These are phyloP conservation scores for Trissolcus japonicus DNA, from an alignment of 2,888 invertebrate genomes.

Conservation along the genomic window DNA sequence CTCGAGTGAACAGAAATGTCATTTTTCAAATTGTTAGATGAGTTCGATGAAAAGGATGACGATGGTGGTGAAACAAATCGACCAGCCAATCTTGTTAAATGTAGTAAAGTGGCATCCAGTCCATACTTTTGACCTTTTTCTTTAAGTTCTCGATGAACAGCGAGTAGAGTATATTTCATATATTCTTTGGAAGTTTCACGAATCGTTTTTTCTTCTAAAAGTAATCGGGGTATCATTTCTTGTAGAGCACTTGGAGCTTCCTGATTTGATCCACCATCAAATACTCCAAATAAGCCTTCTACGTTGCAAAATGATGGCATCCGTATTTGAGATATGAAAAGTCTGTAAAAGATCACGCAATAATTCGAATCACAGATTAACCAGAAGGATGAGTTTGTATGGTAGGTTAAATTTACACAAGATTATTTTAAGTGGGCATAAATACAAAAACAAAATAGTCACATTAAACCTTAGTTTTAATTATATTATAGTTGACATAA, in stretches of 20 bases:
- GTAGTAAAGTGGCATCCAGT: constrained; percentile 84
- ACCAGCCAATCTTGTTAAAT: constrained; percentile 81
- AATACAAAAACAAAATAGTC: no score
- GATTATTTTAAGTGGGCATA: no score
- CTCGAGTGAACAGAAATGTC: constrained; percentile 18
- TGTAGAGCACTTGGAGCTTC: constrained; percentile 84
- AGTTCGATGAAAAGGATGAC: constrained; percentile 39
- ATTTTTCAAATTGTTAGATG: no score
- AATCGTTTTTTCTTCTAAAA: constrained; percentile 87
- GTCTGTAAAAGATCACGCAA: constrained; percentile 69
- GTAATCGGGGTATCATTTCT: constrained; percentile 86
- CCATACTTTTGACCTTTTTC: constrained; percentile 86
- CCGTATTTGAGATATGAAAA: constrained; percentile 87
- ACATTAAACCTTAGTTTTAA: background rate
- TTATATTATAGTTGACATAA: constrained; percentile 3
- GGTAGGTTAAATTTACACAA: no score
- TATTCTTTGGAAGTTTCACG: constrained; percentile 89
- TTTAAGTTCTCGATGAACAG: constrained; percentile 86
- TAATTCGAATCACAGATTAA: no score
- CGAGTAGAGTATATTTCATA: constrained; percentile 88
- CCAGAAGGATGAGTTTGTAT: no score
- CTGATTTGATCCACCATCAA: constrained; percentile 86
- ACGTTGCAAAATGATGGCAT: constrained; percentile 87
- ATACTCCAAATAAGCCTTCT: constrained; percentile 89
- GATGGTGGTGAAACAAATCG: constrained; percentile 64